Base-by-base conservation (phyloP, 2,797 vertebrate species). In the Eulemur coronatus region DNA sequence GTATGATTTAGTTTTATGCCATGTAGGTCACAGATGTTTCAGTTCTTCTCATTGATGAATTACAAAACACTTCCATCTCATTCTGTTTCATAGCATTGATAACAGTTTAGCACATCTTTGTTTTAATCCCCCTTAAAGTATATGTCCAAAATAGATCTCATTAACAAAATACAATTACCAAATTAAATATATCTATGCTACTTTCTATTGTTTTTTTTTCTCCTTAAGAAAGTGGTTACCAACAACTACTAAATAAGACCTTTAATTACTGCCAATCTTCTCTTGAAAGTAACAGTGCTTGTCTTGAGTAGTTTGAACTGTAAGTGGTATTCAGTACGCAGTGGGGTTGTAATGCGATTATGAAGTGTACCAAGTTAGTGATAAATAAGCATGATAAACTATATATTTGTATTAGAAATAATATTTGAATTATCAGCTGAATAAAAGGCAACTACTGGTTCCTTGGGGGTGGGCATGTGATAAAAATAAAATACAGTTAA, bases 251-350 rank as follows among this genome's bases (percentile, higher is more conserved):
- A 95, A 67, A 26, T 97, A 91, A 98, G 98, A 97, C 95, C 96
- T 97, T 95, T 97, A 97, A 97, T 96, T 73, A 97, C 84, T 92
- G 98, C 91, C 97, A 97, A 70, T 97, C 95, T 98, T 97, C 91
- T 96, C 84, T 81, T 81, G 92, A 95, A 96, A 72, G 70, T 94
- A 97, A 59, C 96, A 72, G 65, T 95, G 95, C 97, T 98, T 92
- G 86, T 97, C 93, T 98, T 97, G 97, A 79, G 48, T 98, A 89
- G 82, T 96, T 97, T n/a, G 89, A 72, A 97, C 97, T 97, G 43
- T 95, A 69, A 97, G 94, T 97, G 65, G 96, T 97, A 59, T 97
- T 95, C 89, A 91, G 86, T 91, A 97, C 89, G 96, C 73, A 95
- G 41, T 98, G 94, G 95, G 95, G 52, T 96, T 98, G 95, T 84